Conservation (phyloP, 2,888 invertebrate genomes). For the Xylocampa areola region DNA sequence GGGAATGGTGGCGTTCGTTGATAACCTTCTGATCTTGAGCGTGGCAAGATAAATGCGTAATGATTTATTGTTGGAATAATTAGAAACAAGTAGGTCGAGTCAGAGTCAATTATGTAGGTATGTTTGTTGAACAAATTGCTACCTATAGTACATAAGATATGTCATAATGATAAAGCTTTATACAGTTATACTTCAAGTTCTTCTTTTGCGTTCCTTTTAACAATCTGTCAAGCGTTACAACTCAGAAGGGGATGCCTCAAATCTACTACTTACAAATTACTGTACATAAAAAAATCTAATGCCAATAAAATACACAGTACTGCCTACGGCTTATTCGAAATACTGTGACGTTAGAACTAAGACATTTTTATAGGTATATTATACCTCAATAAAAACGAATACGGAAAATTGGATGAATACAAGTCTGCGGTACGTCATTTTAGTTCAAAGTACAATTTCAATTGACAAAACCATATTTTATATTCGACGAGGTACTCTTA, state of each 20-base stretch:
- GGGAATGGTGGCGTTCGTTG: constrained; percentile 31
- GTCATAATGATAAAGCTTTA: not conserved
- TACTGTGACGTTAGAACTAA: not conserved
- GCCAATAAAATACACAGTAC: too few relatives aligned
- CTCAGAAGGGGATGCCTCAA: too few relatives aligned
- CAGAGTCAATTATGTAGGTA: constrained; percentile 37
- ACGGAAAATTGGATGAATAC: constrained; percentile 11
- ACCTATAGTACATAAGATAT: not conserved
- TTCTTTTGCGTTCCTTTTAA: too few relatives aligned
- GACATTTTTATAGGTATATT: constrained; percentile 1
- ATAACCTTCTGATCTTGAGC: constrained; percentile 54
- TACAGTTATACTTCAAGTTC: not conserved
- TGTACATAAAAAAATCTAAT: too few relatives aligned
- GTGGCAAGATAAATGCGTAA: constrained; percentile 41
- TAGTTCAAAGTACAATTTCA: constrained; percentile 24
- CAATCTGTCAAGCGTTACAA: too few relatives aligned
- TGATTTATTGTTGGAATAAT: constrained; percentile 57
- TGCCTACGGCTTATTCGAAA: not conserved
- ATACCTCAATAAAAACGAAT: not conserved
- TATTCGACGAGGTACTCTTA: constrained; percentile 48
- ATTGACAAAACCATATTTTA: constrained; percentile 44
- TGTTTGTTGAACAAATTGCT: constrained; percentile 49
- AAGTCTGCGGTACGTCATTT: constrained; percentile 18
- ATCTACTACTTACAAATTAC: too few relatives aligned
- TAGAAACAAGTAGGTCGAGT: constrained; percentile 46